phyloP scores from a whole-genome alignment of 2,113 vertebrate genomes.

The Melanerpes aurifrons region DNA sequence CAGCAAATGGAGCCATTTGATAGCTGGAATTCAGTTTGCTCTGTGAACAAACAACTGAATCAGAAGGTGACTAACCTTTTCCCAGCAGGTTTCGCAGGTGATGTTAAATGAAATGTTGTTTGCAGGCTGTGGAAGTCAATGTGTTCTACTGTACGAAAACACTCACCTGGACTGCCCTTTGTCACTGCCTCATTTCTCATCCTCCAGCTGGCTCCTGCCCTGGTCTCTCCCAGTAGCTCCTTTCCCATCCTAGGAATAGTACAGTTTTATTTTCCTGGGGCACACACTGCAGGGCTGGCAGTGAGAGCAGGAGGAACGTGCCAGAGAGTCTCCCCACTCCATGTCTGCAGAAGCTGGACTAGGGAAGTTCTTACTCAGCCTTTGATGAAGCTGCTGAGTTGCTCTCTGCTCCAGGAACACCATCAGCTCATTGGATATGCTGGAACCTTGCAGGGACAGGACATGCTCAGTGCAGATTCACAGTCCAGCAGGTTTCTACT shows the following conservation, averaged over 20 bases:
- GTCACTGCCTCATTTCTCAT: background rate
- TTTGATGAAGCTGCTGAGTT: background rate
- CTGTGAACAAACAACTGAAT: background rate
- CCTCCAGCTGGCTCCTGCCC: background rate
- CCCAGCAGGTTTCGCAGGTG: background rate
- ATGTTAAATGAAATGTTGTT: background rate
- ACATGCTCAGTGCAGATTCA: background rate
- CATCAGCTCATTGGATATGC: fast-evolving
- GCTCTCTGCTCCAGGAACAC: background rate
- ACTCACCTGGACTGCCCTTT: background rate
- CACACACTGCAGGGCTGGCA: fast-evolving
- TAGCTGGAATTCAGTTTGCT: background rate
- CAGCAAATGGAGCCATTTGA: background rate
- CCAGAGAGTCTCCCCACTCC: background rate
- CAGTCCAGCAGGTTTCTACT: background rate
- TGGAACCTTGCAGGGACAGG: background rate
- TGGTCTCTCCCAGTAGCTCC: background rate
- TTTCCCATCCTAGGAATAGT: background rate
- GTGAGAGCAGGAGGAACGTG: background rate
- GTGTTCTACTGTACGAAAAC: background rate
- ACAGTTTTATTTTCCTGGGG: background rate
- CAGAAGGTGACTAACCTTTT: background rate
- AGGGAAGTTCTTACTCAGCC: background rate
- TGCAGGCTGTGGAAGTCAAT: background rate
- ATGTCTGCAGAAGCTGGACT: background rate